phyloP scores from a whole-genome alignment of 2,113 vertebrate species.

The Coptodon rendalli region DNA sequence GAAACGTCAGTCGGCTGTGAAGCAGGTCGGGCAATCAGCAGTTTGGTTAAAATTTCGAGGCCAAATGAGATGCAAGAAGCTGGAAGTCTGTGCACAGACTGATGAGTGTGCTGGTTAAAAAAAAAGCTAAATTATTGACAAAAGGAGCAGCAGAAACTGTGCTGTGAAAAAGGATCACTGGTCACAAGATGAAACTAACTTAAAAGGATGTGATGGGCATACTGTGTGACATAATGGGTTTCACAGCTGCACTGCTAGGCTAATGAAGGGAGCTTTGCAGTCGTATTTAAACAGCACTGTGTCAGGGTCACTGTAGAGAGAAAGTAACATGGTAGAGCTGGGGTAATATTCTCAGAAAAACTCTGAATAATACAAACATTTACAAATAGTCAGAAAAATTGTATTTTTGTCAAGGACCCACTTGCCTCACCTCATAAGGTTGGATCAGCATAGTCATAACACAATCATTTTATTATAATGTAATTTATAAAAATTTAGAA shows the following conservation, averaged over 20 bases:
- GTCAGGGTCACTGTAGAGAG: neutral
- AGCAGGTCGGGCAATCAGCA: neutral
- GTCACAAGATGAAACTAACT: neutral
- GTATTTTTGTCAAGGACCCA: neutral
- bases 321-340: neutral
- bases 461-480: neutral
- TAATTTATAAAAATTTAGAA: neutral
- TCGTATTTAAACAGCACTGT: neutral
- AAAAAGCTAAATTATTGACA: neutral
- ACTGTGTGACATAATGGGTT: neutral
- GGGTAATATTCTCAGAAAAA: neutral
- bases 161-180: neutral
- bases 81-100: neutral
- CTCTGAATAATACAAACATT: neutral
- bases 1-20: neutral
- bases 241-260: neutral
- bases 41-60: neutral
- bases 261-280: neutral
- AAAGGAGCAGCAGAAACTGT: neutral
- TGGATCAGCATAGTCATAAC: neutral
- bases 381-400: neutral
- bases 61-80: neutral
- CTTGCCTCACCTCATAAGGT: neutral
- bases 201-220: neutral
- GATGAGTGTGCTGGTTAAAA: neutral